Evolutionary conservation across 2,888 invertebrate genomes (phyloP), one percentile per base, ranked within the genome.

Genomic region (Morpho helenor): DNA sequence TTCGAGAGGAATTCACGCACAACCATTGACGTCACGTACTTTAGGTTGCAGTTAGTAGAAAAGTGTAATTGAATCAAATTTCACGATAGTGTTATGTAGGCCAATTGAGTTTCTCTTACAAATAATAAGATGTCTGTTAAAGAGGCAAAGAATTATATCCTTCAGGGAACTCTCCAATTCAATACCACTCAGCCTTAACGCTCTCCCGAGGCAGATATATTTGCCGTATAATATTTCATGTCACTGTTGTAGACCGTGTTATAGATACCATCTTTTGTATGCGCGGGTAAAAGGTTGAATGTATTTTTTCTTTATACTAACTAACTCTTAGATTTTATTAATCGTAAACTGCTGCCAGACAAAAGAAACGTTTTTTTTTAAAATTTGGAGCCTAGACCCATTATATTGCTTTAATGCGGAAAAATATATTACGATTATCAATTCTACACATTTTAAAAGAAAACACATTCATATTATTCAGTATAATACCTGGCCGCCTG

Each of bases 161-260:
- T 46, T 41, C 53, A 40, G 22, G 46, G 53, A 53, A 46, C 47
- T 46, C 41, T 40, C 40, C 45, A 53, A 53, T 53, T 53, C 53
- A 53, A 53, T 53, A 53, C 40, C 53, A 40, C 46, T 53, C 46
- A 46, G 53, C 46, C 53, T 46, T 53, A 47, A 53, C 46, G 53
- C 16, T 47, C 53, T 47, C 52, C 22, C 41, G 53, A 40, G 53
- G 53, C 46, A 46, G 22, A 53, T 53, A 53, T 47, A 53, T 53
- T 53, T 47, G 40, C 16, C 46, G 53, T 53, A 46, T 53, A 47
- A 53, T 53, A 53, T 53, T 47, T 53, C 53, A 53, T 47, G 53
- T 53, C 22, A 22, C 40, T 46, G 1, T 31, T 9, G 39, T 4
- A 23, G 31, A 43, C 40, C 39, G 8, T 40, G 39, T 40, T 41